Conservation (phyloP, 2,888 invertebrate genomes). For the Cephus sareptanus region DNA sequence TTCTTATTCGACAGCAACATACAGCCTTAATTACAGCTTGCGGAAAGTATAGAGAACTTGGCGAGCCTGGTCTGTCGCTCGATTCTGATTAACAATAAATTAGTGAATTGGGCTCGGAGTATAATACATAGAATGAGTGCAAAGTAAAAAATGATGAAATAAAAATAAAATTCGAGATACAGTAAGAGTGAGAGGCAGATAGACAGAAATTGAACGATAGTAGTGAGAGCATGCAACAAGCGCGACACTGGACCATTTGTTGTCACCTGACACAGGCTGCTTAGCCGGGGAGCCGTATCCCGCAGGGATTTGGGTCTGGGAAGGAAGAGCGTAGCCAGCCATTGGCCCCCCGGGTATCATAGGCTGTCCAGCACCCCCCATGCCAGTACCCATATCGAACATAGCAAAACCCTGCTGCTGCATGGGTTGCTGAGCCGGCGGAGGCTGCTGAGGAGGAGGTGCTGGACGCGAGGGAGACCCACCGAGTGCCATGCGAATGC, state of each 20-base stretch:
- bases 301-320: constrained; percentile 57
- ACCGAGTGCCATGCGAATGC: constrained; percentile 76
- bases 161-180: constrained; percentile 23
- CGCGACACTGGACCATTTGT: constrained; percentile 47
- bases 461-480: constrained; percentile 69
- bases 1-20: not conserved
- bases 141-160: not conserved
- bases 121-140: not conserved
- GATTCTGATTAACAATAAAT: not conserved
- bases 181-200: constrained; percentile 19
- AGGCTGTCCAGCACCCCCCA: constrained; percentile 44
- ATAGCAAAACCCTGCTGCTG: constrained; percentile 51
- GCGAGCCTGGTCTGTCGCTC: not conserved
- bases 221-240: constrained; percentile 59
- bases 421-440: constrained; percentile 39
- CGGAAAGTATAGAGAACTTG: not conserved
- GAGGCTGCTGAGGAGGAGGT: constrained; percentile 48
- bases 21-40: not conserved
- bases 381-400: constrained; percentile 49
- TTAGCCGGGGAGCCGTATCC: constrained; percentile 68
- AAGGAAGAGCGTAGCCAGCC: constrained; percentile 52
- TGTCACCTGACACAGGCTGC: constrained; percentile 68
- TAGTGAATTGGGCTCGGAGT: not conserved
- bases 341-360: constrained; percentile 46
- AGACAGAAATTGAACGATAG: constrained; percentile 41